These are phyloP conservation scores for Esox niger DNA, from an alignment of 2,113 vertebrate species.

Conservation along the genomic window DNA sequence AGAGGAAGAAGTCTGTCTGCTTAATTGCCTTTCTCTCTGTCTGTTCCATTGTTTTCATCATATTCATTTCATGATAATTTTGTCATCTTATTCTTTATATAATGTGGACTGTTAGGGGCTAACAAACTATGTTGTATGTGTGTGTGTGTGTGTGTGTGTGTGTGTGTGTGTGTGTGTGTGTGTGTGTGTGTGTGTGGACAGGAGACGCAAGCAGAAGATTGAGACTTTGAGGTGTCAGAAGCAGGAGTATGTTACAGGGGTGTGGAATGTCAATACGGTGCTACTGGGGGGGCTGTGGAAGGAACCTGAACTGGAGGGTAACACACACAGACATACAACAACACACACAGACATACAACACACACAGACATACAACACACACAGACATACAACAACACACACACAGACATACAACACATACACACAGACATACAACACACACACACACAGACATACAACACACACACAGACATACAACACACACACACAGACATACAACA, in stretches of 20 bases:
- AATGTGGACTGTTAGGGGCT: too few relatives aligned
- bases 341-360: too few relatives aligned
- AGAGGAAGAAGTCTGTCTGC: conserved; percentile 26
- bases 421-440: too few relatives aligned
- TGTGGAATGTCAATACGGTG: conserved; percentile 51
- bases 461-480: too few relatives aligned
- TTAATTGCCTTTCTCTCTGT: not conserved
- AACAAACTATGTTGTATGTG: not conserved
- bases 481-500: too few relatives aligned
- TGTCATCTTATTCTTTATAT: not conserved
- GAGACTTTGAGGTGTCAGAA: conserved; percentile 31
- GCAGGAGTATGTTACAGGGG: conserved; percentile 34
- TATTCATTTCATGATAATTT: not conserved
- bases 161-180: not conserved
- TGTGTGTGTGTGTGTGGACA: not conserved
- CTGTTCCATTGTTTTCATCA: not conserved
- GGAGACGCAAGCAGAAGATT: conserved; percentile 26
- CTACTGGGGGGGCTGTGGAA: conserved; percentile 44
- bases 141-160: not conserved
- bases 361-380: too few relatives aligned
- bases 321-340: not conserved
- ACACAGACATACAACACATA: too few relatives aligned
- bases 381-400: too few relatives aligned
- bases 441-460: too few relatives aligned
- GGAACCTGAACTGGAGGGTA: conserved; percentile 32